Base-by-base conservation (phyloP, 2,888 invertebrate genomes). In the Ctena decussata region DNA sequence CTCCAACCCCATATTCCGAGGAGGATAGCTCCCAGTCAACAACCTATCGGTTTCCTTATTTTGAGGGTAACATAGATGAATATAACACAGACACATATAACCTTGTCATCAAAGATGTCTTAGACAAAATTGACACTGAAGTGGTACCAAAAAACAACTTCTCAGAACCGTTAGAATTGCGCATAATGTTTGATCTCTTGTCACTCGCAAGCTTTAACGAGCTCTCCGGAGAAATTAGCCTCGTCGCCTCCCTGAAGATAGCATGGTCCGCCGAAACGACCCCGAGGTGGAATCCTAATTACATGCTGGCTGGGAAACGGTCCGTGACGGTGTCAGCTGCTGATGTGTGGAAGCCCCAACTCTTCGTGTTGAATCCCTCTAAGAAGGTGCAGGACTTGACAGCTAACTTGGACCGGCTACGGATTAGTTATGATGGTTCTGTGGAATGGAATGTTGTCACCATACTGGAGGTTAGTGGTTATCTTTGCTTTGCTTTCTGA, bases 171-270 rank as follows among this genome's bases (percentile, higher is more conserved):
- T 32, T 81, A n/a, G 53, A 75, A 32, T 30, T 81, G 1, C 49
- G 49, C 8, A 71, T 81, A 15, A 18, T 32, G 6, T 76, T 75
- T 53, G 53, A 53, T 35, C 49, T 81, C 5, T 27, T 76, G n/a
- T 69, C 75, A 12, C 69, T 81, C 0, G 73, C 76, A 5, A 70
- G 73, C n/a, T 81, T 81, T 41, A 71, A 81, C 30, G 81, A 81
- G 73, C 49, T 81, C 8, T 81, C 81, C 0, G 81, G 81, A 18
- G 70, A 76, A 41, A 70, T 81, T 6, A 53, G 60, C 53, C 18
- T 81, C 1, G 81, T 81, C 21, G 76, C 70, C 11, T 69, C 65
- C 24, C 21, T 81, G n/a, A 39, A 69, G 39, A 15, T 81, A 0
- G n/a, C 21, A 0, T 81, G 81, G 81, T 30, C 35, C 11, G 81